Conservation (phyloP, 2,888 invertebrate genomes). For the Meliscaeva auricollis region DNA sequence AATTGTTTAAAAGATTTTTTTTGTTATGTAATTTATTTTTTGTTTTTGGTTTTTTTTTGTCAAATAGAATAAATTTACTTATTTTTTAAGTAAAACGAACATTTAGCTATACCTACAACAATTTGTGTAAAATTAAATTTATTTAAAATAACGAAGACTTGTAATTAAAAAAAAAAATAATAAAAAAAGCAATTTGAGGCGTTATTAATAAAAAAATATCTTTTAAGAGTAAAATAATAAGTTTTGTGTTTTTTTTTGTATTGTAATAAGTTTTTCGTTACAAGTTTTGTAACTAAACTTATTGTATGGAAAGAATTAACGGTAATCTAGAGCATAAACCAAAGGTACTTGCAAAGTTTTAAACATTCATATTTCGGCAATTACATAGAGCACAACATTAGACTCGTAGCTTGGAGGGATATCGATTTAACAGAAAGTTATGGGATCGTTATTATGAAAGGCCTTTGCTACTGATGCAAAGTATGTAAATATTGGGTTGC, state of each 20-base stretch:
- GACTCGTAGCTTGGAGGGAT: no score
- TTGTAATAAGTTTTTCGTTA: background rate
- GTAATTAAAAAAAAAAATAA: background rate
- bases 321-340: no score
- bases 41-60: conserved; percentile 27
- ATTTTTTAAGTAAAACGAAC: conserved; percentile 1
- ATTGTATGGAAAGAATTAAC: no score
- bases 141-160: conserved; percentile 10
- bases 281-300: no score
- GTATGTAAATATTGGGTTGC: no score
- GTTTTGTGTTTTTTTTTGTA: background rate
- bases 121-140: conserved; percentile 1
- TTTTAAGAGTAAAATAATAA: background rate
- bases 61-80: conserved; percentile 25
- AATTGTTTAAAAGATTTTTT: no score
- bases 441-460: no score
- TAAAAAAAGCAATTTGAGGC: conserved; percentile 6
- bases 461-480: no score
- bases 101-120: background rate
- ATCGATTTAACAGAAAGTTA: no score
- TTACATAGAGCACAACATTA: no score
- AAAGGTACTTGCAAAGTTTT: no score
- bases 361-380: no score
- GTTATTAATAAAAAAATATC: conserved; percentile 20
- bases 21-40: conserved; percentile 21